Evolutionary conservation across 23 tunicate genomes (phyloP).

Genomic region (Diplosoma virens): DNA sequence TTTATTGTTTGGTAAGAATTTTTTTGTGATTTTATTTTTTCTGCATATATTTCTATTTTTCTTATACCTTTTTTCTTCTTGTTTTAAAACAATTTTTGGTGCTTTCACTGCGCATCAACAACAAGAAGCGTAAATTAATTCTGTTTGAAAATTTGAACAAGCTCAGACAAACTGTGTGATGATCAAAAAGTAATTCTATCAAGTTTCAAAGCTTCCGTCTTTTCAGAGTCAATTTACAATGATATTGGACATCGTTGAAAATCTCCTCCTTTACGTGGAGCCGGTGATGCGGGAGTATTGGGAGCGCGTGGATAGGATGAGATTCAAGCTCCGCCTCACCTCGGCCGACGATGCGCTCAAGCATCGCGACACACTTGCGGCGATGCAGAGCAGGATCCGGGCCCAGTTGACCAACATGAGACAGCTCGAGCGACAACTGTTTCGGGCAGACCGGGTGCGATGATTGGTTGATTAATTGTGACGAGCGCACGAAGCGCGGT

Average conservation of each 20-base stretch:
- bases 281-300: constrained; percentile 90
- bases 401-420: constrained; percentile 65
- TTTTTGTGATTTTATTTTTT: no score
- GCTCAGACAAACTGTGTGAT: no score
- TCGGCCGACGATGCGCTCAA: constrained; percentile 70
- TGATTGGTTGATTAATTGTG: no score
- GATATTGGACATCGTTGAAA: constrained; percentile 94
- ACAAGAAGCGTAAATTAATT: no score
- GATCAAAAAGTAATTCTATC: no score
- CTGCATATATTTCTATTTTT: no score
- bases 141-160: no score
- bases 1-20: no score
- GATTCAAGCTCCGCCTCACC: constrained; percentile 83
- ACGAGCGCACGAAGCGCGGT: neutral
- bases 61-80: no score
- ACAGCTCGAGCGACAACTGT: constrained; percentile 76
- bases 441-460: constrained; percentile 62
- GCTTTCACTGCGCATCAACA: no score
- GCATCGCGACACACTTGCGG: constrained; percentile 66
- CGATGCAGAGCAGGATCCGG: constrained; percentile 64
- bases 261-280: constrained; percentile 92
- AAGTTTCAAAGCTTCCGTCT: no score
- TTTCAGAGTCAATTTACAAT: constrained; percentile 86
- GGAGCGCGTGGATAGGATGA: constrained; percentile 78
- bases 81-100: no score